Base-by-base conservation (phyloP, 2,797 vertebrate species). In the Balearica regulorum region DNA sequence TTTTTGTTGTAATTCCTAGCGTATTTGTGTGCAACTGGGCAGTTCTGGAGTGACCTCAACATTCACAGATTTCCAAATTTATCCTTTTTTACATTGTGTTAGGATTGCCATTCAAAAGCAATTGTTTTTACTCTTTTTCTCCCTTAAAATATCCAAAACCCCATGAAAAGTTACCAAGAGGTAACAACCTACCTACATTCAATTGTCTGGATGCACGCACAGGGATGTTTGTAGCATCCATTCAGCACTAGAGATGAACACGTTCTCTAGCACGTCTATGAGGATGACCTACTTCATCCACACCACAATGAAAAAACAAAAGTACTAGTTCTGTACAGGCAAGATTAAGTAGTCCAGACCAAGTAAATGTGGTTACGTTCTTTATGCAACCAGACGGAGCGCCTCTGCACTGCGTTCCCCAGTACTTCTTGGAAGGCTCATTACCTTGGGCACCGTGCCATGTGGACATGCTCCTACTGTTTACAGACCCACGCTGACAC, bases 391-490 rank as follows among this genome's bases (percentile, higher is more conserved):
- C 44, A 61, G 86, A 37, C 44, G 39, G 17, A 39, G 44, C 29
- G 61, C n/a, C 71, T 83, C 61, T 22, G 44, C 61, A 6, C 15
- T 35, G 57, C 86, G 21, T 35, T 80, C 62, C 73, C 57, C 33
- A 17, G 68, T 4, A 9, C 57, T 75, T n/a, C 77, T 65, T 79
- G 82, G 82, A 92, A 79, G 82, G 77, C 43, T 86, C 39, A 1
- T 49, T 39, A 69, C 61, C 55, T 60, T 2, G 60, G 85, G 93
- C 89, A 46, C 19, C 5, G 80, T 2, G 24, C 69, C 88, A 70
- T 0, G 3, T 2, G 33, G 85, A 48, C 60, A 11, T 2, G 44
- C 16, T 73, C 13, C 1, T 13, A 8, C 25, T 49, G 73, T 65
- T 79, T 64, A 64, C 79, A 57, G 71, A 48, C 37, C 70, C 70